These are phyloP conservation scores for Drosophila arizonae DNA, from an alignment of 1,140 invertebrate species.

Conservation along the genomic window DNA sequence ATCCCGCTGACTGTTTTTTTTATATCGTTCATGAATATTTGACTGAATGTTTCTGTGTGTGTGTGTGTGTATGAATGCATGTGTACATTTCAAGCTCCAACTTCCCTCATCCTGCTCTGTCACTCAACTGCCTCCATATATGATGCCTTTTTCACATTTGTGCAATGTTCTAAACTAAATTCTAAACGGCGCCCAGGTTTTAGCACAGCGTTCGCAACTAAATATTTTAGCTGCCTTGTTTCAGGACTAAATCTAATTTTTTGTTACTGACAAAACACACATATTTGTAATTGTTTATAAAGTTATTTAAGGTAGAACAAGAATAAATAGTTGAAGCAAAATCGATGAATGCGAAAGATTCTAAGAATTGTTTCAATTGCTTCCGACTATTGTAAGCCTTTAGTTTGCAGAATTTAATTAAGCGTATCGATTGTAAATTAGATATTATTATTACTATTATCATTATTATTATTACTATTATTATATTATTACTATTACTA, in stretches of 20 bases:
- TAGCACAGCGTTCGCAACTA: conserved; percentile 14
- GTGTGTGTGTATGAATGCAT: background rate
- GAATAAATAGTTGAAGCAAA: conserved; percentile 21
- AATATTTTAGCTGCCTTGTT: background rate
- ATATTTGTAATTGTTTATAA: conserved; percentile 24
- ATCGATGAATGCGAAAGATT: conserved; percentile 46
- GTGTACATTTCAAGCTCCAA: background rate
- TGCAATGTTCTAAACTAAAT: conserved; percentile 21
- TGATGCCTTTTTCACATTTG: conserved; percentile 7
- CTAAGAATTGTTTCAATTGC: conserved; percentile 70
- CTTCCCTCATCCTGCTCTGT: background rate
- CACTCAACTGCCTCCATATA: background rate
- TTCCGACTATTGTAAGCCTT: conserved; percentile 66
- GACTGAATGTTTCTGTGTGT: conserved; percentile 1
- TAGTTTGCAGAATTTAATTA: conserved; percentile 72
- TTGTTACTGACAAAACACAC: conserved; percentile 3
- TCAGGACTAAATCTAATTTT: background rate
- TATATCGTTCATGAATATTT: background rate
- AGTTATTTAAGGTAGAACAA: background rate
- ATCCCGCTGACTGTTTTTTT: conserved; percentile 28
- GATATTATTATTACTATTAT: conserved; percentile 51
- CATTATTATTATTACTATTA: conserved; percentile 46
- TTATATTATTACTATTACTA: conserved; percentile 48
- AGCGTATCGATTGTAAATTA: conserved; percentile 50
- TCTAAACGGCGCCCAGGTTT: background rate